These are phyloP conservation scores for Linhomoeus sp. DNA, from an alignment of 2,888 invertebrate genomes.

Conservation along the genomic window DNA sequence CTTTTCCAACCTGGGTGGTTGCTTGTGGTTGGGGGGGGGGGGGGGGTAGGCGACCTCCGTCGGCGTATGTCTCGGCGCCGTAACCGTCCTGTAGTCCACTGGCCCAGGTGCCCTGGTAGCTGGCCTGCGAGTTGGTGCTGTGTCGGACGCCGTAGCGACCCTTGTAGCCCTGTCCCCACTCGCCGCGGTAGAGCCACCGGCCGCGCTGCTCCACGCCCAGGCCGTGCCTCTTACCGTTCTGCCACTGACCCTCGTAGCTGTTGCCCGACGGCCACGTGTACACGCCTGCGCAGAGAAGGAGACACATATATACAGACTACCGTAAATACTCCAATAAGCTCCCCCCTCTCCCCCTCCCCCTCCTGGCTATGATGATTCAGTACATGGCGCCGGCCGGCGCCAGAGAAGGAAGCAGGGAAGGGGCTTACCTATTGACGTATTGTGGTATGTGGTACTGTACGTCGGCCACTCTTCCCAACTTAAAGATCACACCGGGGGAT, in stretches of 20 bases:
- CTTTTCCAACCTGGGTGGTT: background rate
- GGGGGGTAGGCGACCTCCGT: slow-evolving; percentile 59
- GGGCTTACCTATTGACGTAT: too few relatives aligned
- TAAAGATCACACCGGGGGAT: too few relatives aligned
- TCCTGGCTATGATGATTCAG: background rate
- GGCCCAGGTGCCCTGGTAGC: slow-evolving; percentile 96
- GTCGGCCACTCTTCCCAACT: too few relatives aligned
- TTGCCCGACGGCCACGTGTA: slow-evolving; percentile 34
- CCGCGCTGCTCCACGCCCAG: slow-evolving; percentile 90
- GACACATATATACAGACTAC: too few relatives aligned
- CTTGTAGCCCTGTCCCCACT: slow-evolving; percentile 92
- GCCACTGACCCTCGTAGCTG: slow-evolving; percentile 68
- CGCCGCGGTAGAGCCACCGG: slow-evolving; percentile 87
- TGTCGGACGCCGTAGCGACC: slow-evolving; percentile 94
- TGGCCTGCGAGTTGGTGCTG: slow-evolving; percentile 47
- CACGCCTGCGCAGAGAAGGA: slow-evolving; percentile 54
- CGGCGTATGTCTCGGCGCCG: slow-evolving; percentile 96
- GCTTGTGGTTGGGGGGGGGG: background rate
- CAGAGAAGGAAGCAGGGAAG: too few relatives aligned
- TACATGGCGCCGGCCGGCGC: background rate
- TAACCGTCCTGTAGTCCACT: slow-evolving; percentile 96
- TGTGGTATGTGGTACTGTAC: too few relatives aligned
- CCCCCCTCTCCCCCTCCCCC: too few relatives aligned
- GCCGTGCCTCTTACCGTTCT: slow-evolving; percentile 93
- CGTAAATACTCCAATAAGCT: too few relatives aligned